These are phyloP conservation scores for Drosophila falleni DNA, from an alignment of 2,888 invertebrate species.

Conservation along the genomic window DNA sequence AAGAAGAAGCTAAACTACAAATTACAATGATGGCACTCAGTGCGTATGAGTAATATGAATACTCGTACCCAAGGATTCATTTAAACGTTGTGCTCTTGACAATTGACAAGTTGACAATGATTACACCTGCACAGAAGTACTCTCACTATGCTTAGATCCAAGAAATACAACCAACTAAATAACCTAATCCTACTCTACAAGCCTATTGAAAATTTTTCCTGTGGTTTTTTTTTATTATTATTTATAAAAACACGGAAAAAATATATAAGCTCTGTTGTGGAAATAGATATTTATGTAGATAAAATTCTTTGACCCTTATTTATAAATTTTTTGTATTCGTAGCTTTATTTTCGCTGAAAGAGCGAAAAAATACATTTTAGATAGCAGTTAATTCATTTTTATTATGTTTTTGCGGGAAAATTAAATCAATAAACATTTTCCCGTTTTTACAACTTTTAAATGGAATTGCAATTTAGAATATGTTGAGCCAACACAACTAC, in stretches of 20 bases:
- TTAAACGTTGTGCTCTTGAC: conserved; percentile 7
- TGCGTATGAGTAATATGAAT: conserved; percentile 12
- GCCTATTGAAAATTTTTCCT: too few species aligned
- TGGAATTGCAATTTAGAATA: neutral
- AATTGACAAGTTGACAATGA: neutral
- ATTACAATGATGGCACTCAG: conserved; percentile 33
- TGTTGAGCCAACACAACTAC: neutral
- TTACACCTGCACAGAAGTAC: neutral
- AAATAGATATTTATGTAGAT: too few species aligned
- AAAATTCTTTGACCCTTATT: too few species aligned
- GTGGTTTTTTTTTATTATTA: too few species aligned
- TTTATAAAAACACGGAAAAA: too few species aligned
- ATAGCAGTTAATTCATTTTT: too few species aligned
- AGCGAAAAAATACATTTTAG: too few species aligned
- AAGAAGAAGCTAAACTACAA: too few species aligned
- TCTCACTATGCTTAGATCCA: neutral
- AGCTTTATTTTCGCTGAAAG: too few species aligned
- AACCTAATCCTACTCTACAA: too few species aligned
- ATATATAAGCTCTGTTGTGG: too few species aligned
- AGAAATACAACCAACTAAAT: neutral
- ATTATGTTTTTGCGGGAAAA: neutral
- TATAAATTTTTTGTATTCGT: too few species aligned
- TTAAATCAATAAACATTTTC: neutral
- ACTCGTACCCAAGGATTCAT: conserved; percentile 7
- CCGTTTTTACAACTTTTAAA: neutral